Conservation (phyloP, 1,140 invertebrate genomes). For the Scaptomyza montana region DNA sequence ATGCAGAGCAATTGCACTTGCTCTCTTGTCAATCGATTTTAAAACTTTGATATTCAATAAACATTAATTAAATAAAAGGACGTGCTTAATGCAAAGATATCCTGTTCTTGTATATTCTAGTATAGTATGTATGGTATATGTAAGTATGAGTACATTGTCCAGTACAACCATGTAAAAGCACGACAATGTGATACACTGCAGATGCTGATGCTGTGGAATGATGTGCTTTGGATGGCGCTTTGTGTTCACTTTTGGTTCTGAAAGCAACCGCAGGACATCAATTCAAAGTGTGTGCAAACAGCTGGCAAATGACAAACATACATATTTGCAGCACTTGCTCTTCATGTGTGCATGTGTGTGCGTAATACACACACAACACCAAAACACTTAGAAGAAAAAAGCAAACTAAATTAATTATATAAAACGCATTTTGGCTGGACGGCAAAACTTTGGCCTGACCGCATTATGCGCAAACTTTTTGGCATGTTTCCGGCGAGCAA, state of each 20-base stretch:
- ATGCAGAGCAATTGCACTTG: too few relatives aligned
- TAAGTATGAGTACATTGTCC: background rate
- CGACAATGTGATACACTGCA: background rate
- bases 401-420: slow-evolving; percentile 60
- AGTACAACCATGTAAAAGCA: background rate
- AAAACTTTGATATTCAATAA: too few relatives aligned
- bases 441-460: slow-evolving; percentile 50
- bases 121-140: background rate
- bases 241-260: background rate
- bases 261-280: slow-evolving; percentile 16
- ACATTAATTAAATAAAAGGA: too few relatives aligned
- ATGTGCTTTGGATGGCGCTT: background rate
- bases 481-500: slow-evolving; percentile 2
- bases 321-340: slow-evolving; percentile 12
- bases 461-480: slow-evolving; percentile 56
- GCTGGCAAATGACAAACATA: slow-evolving; percentile 23
- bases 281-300: slow-evolving; percentile 34
- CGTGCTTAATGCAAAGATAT: too few relatives aligned
- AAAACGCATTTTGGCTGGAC: slow-evolving; percentile 21
- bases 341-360: background rate
- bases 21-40: too few relatives aligned
- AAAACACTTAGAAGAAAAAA: background rate
- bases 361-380: slow-evolving; percentile 4
- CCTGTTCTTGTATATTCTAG: background rate
- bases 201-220: background rate